Percentiles rank a stretch among this genome's conserved stretches.
Conservation (phyloP, 2,888 invertebrate genomes). For the Microdon myrmicae region DNA sequence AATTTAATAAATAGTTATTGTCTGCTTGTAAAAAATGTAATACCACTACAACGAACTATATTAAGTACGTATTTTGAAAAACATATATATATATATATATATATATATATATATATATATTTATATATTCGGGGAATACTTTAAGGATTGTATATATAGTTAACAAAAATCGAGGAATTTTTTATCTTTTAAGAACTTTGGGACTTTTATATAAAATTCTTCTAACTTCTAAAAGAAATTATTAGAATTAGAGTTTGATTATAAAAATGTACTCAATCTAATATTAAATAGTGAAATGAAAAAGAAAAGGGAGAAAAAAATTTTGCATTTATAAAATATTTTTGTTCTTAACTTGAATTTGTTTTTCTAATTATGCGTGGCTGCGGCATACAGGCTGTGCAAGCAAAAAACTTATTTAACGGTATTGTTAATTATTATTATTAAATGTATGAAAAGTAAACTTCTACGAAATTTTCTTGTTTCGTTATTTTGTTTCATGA, state of each 20-base stretch:
- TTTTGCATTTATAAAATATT: conserved; percentile 46
- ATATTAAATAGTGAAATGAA: conserved; percentile 27
- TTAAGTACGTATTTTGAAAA: conserved; percentile 6
- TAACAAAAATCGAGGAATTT: conserved; percentile 53
- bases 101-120: conserved; percentile 3
- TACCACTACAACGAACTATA: conserved; percentile 29
- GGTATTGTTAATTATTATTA: conserved; percentile 56
- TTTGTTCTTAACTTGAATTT: conserved; percentile 37
- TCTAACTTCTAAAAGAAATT: conserved; percentile 35
- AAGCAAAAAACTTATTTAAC: conserved; percentile 66
- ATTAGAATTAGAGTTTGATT: conserved; percentile 26
- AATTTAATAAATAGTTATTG: conserved; percentile 13
- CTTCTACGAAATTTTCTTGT: conserved; percentile 46
- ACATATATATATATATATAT: neutral
- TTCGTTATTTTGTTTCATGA: conserved; percentile 32
- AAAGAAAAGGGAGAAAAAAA: conserved; percentile 31
- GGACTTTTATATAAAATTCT: conserved; percentile 32
- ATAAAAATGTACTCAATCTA: conserved; percentile 35
- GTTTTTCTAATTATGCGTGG: conserved; percentile 65
- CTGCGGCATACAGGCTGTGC: conserved; percentile 69
- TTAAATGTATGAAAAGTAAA: conserved; percentile 51
- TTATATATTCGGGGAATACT: conserved; percentile 38
- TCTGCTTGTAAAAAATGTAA: conserved; percentile 23
- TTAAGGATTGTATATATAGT: conserved; percentile 49
- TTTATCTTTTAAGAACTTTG: conserved; percentile 23